Evolutionary conservation across 2,888 invertebrate genomes (phyloP).

Genomic region (Euplagia quadripunctaria): DNA sequence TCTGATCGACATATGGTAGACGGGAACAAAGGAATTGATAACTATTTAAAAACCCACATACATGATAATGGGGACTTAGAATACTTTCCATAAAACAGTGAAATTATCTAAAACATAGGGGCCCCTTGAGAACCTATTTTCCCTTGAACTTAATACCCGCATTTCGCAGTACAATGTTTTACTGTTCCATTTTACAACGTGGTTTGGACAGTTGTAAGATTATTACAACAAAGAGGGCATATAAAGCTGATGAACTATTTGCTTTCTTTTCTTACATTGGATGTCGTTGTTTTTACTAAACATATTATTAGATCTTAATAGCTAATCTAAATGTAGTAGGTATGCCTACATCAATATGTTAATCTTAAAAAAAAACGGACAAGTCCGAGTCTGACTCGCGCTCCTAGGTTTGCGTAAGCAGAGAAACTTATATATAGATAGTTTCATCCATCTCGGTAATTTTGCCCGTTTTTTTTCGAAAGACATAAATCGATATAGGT

Average conservation of each 20-base stretch:
- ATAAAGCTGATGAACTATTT: background rate
- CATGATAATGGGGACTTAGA: slow-evolving; percentile 53
- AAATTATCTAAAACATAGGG: slow-evolving; percentile 70
- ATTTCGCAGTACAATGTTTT: slow-evolving; percentile 56
- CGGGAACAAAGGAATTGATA: slow-evolving; percentile 57
- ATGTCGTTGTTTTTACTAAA: background rate
- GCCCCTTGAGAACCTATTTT: slow-evolving; percentile 55
- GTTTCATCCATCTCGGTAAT: too few species aligned
- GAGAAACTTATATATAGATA: too few species aligned
- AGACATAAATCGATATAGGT: too few species aligned
- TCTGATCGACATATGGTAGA: slow-evolving; percentile 51
- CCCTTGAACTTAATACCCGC: slow-evolving; percentile 57
- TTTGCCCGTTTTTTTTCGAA: too few species aligned
- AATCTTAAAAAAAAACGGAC: background rate
- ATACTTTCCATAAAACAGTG: slow-evolving; percentile 67
- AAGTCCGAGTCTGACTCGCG: background rate
- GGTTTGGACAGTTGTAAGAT: slow-evolving; percentile 38
- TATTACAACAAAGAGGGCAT: slow-evolving; percentile 9
- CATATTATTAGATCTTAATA: too few species aligned
- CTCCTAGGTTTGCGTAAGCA: too few species aligned
- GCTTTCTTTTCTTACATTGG: background rate
- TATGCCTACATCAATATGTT: background rate
- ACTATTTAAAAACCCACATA: slow-evolving; percentile 70
- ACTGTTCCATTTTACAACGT: slow-evolving; percentile 43
- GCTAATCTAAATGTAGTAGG: background rate